Evolutionary conservation across 2,797 vertebrate genomes (phyloP), one percentile per base, ranked within the genome.

Genomic region (Acipenser transmontanus): DNA sequence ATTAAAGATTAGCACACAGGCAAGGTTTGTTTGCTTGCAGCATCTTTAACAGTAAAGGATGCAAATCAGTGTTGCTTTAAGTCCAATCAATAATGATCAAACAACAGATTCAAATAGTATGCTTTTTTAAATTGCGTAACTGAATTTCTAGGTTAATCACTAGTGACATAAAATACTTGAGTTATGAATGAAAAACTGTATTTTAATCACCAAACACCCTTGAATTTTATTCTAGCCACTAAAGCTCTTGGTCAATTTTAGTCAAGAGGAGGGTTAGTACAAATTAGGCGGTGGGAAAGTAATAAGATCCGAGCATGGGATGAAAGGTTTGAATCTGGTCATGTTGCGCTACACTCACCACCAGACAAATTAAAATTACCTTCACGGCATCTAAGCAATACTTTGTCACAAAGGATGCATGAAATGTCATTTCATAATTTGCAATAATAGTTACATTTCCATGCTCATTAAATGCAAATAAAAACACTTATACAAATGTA

Each of bases 1-100:
- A 89, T 85, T 64, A 71, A 61, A 81, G 86, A 85, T 87, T 86
- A 85, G 80, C 77, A 75, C 70, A 78, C 73, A 71, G 78, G 17
- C 17, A 17, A 17, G 65, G 81, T 77, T 69, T 72, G 82, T 82
- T 84, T 80, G 79, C 73, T 74, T 66, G 67, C 74, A 69, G 67
- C 74, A 54, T 82, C 80, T 79, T 70, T 73, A 75, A 72, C 69
- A 66, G 70, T 74, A 79, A 72, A 77, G 77, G 75, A 76, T 68
- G 66, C 64, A 68, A 73, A 78, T 79, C 74, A 71, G 77, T 77
- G 49, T 49, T 69, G 73, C 66, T 70, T 70, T 62, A 1, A 17
- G 34, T 47, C 61, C 48, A 66, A 61, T 65, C 52, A 52, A 61
- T 48, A 63, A 67, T 67, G 48, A 68, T 69, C 59, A 17, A 17